phyloP scores from a whole-genome alignment of 53 echinoderm and acorn worm species.

The Astropecten irregularis region DNA sequence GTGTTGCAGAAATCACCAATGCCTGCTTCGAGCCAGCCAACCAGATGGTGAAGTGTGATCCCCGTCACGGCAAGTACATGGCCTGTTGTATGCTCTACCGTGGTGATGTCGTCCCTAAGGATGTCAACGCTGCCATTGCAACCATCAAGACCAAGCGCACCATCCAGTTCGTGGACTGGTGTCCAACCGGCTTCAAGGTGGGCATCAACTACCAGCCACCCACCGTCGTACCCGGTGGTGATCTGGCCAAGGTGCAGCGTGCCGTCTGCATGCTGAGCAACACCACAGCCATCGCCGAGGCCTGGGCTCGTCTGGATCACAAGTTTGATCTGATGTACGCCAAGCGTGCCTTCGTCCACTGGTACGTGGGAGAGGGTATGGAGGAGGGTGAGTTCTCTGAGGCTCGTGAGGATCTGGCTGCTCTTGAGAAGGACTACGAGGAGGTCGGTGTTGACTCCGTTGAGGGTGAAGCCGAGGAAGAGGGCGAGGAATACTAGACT shows the following conservation, averaged over 20 bases:
- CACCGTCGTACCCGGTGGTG: slow-evolving; percentile 85
- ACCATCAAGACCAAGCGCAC: slow-evolving; percentile 95
- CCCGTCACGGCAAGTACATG: slow-evolving; percentile 75
- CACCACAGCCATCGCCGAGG: slow-evolving; percentile 90
- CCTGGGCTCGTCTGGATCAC: slow-evolving; percentile 96
- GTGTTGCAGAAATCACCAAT: slow-evolving; percentile 72
- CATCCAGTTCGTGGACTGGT: slow-evolving; percentile 93
- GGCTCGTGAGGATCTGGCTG: slow-evolving; percentile 98
- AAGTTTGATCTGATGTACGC: slow-evolving; percentile 99
- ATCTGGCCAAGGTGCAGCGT: slow-evolving; percentile 86
- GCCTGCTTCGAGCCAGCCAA: slow-evolving; percentile 72
- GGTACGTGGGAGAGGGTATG: slow-evolving; percentile 99
- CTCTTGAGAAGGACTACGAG: slow-evolving; percentile 90
- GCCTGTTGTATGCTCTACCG: slow-evolving; percentile 80
- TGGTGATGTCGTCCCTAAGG: slow-evolving; percentile 89
- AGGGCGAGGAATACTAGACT: slow-evolving; percentile 74
- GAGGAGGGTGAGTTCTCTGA: slow-evolving; percentile 99
- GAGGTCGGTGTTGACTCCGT: slow-evolving; percentile 78
- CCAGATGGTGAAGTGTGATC: slow-evolving; percentile 78
- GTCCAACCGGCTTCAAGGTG: slow-evolving; percentile 92
- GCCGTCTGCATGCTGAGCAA: slow-evolving; percentile 95
- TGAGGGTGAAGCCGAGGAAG: slow-evolving; percentile 73
- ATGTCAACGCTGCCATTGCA: slow-evolving; percentile 85
- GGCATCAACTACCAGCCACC: slow-evolving; percentile 96
- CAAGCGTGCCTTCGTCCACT: slow-evolving; percentile 99